These are phyloP conservation scores for Spodoptera exigua DNA, from an alignment of 2,888 invertebrate species.

Conservation along the genomic window DNA sequence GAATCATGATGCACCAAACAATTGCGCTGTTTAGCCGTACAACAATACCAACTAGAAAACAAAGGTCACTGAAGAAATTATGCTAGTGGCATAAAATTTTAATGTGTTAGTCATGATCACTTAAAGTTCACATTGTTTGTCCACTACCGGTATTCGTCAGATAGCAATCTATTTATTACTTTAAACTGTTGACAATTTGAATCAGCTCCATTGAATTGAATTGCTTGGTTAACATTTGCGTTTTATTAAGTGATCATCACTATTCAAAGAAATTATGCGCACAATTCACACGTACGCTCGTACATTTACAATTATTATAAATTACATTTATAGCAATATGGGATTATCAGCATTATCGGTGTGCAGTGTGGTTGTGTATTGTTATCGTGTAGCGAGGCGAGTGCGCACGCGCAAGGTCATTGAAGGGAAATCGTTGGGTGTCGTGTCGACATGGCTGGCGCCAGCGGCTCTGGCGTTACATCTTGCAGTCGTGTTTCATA, in stretches of 20 bases:
- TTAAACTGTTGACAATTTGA: constrained; percentile 60
- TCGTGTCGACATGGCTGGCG: constrained; percentile 78
- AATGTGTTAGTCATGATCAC: constrained; percentile 75
- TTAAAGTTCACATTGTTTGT: constrained; percentile 56
- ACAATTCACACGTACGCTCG: constrained; percentile 19
- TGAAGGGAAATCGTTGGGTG: constrained; percentile 84
- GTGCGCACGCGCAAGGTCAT: constrained; percentile 82
- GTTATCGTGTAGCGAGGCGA: constrained; percentile 73
- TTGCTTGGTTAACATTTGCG: constrained; percentile 58
- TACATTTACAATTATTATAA: constrained; percentile 37
- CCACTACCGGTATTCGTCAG: constrained; percentile 51
- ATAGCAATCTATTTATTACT: constrained; percentile 57
- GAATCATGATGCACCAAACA: constrained; percentile 71
- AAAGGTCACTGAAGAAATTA: constrained; percentile 81
- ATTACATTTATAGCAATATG: constrained; percentile 52
- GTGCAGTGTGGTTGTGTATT: constrained; percentile 67
- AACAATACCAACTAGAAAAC: constrained; percentile 74
- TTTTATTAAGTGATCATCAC: constrained; percentile 61
- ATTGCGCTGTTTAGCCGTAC: constrained; percentile 64
- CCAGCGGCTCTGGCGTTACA: constrained; percentile 73
- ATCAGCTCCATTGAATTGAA: constrained; percentile 56
- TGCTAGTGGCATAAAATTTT: constrained; percentile 77
- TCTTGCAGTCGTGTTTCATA: constrained; percentile 80
- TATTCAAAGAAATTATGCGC: constrained; percentile 52
- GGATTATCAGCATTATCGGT: constrained; percentile 66